Conservation (phyloP, 2,797 vertebrate species). For the Diplodus puntazzo region DNA sequence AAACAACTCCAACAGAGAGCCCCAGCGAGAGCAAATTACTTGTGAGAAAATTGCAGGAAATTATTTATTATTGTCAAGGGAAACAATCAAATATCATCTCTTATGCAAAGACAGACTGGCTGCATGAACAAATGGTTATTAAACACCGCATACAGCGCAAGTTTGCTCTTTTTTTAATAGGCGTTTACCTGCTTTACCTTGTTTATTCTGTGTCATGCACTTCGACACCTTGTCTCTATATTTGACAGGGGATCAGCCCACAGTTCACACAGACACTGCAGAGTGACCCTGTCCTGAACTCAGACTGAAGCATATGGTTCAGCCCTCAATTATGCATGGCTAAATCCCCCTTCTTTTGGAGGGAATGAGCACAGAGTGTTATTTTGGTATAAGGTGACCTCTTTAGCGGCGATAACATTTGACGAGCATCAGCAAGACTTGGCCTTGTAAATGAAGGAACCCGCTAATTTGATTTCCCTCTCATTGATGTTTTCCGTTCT, state of each 20-base stretch:
- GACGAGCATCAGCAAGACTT: conserved; percentile 44
- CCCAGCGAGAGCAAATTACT: conserved; percentile 3
- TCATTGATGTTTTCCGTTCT: conserved; percentile 28
- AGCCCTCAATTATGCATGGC: conserved; percentile 69
- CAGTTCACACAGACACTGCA: conserved; percentile 39
- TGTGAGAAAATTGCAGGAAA: conserved; percentile 18
- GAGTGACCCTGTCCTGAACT: conserved; percentile 64
- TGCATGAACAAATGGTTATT: conserved; percentile 5
- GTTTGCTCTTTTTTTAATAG: not conserved
- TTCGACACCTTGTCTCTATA: conserved; percentile 9
- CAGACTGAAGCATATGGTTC: conserved; percentile 56
- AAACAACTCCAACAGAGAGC: conserved; percentile 30
- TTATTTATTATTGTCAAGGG: conserved; percentile 1
- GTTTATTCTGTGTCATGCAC: not conserved
- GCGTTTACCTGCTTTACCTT: not conserved
- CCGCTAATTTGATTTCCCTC: conserved; percentile 25
- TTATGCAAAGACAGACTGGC: conserved; percentile 13
- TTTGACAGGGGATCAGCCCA: conserved; percentile 29
- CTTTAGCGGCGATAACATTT: conserved; percentile 60
- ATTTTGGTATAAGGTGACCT: conserved; percentile 73
- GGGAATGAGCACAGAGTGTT: conserved; percentile 63
- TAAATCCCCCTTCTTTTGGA: conserved; percentile 61
- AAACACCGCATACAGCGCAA: not conserved
- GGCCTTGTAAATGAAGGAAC: conserved; percentile 13
- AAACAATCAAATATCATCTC: conserved; percentile 15